Percentiles rank a stretch among this genome's conserved stretches.
phyloP scores from a whole-genome alignment of 2,888 invertebrate genomes.

The Timema podura region DNA sequence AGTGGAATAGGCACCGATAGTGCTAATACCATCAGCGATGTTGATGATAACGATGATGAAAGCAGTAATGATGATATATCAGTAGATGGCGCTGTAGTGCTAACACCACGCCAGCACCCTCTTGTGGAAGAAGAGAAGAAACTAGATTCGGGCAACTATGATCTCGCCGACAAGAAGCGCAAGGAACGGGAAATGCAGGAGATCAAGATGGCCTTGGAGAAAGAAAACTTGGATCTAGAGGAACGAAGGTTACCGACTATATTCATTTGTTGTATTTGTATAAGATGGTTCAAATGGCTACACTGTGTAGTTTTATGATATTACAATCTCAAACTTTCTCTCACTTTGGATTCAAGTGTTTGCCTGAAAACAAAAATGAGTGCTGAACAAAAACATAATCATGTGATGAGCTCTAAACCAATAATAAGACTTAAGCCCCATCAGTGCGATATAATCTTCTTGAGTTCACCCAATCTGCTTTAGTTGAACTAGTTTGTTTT shows the following conservation, averaged over 20 bases:
- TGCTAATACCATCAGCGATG: constrained; percentile 32
- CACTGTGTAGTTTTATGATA: too few relatives aligned
- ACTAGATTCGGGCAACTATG: constrained; percentile 58
- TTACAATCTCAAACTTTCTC: too few relatives aligned
- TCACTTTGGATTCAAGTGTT: too few relatives aligned
- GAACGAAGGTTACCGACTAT: constrained; percentile 6
- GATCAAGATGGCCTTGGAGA: constrained; percentile 46
- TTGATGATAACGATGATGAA: constrained; percentile 27
- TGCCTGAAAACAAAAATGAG: neutral
- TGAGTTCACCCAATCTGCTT: too few relatives aligned
- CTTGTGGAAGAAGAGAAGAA: constrained; percentile 50
- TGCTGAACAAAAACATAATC: too few relatives aligned
- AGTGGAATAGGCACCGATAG: constrained; percentile 37
- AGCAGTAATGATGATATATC: constrained; percentile 35
- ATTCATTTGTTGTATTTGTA: too few relatives aligned
- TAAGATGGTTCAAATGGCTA: too few relatives aligned
- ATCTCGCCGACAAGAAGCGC: constrained; percentile 41
- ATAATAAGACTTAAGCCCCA: too few relatives aligned
- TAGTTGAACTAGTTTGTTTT: too few relatives aligned
- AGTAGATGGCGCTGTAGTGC: constrained; percentile 28
- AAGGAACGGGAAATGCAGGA: constrained; percentile 40
- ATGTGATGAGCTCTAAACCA: too few relatives aligned
- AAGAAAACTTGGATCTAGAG: constrained; percentile 41
- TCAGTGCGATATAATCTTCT: too few relatives aligned
- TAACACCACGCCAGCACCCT: constrained; percentile 26